phyloP scores from a whole-genome alignment of 2,888 invertebrate genomes.

The Pediacus dermestoides region DNA sequence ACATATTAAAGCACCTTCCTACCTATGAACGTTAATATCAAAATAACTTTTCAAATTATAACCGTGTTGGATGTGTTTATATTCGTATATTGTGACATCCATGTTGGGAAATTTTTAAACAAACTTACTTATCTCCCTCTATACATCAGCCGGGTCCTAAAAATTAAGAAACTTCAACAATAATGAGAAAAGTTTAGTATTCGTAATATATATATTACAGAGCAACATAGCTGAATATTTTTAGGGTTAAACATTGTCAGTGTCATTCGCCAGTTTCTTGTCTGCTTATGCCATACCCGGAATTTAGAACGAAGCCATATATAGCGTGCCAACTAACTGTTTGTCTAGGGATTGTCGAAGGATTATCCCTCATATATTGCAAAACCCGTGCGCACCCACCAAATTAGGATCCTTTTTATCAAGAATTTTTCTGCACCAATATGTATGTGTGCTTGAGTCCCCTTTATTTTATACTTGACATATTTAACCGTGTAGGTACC shows the following conservation, averaged over 20 bases:
- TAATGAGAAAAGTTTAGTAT: slow-evolving; percentile 28
- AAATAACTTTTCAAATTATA: too few relatives aligned
- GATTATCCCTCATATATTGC: slow-evolving; percentile 24
- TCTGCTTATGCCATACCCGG: neutral
- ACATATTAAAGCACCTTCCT: too few relatives aligned
- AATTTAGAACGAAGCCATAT: slow-evolving; percentile 2
- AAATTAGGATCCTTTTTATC: slow-evolving; percentile 17
- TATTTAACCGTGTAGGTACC: too few relatives aligned
- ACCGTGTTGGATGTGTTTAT: too few relatives aligned
- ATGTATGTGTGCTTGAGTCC: too few relatives aligned
- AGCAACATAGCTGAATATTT: slow-evolving; percentile 5
- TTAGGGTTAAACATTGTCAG: slow-evolving; percentile 6
- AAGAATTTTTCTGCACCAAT: too few relatives aligned
- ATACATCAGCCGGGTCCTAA: neutral
- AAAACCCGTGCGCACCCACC: slow-evolving; percentile 14
- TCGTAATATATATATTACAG: slow-evolving; percentile 20
- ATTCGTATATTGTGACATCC: too few relatives aligned
- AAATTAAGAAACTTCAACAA: slow-evolving; percentile 18
- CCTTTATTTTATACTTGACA: too few relatives aligned
- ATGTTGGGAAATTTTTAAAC: too few relatives aligned
- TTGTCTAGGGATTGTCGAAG: slow-evolving; percentile 22
- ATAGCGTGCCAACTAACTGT: slow-evolving; percentile 15
- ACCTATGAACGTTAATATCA: too few relatives aligned
- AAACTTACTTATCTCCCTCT: slow-evolving; percentile 7
- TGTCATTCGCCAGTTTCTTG: slow-evolving; percentile 1